Conservation (phyloP, 2,797 vertebrate species). For the Spinus olivaceus region DNA sequence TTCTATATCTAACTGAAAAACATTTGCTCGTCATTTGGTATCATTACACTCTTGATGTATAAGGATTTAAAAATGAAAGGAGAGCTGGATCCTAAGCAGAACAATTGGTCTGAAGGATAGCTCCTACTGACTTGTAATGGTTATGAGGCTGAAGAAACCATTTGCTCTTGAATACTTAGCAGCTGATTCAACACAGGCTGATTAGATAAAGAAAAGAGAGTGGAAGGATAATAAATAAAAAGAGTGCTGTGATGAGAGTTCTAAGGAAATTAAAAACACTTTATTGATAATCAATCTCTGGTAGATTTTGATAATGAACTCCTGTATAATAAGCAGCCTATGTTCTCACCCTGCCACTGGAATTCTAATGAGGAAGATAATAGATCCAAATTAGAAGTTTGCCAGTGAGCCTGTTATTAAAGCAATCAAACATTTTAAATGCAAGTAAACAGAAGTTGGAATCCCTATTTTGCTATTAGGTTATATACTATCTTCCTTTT, state of each 20-base stretch:
- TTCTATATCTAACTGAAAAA: neutral
- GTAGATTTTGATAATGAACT: conserved; percentile 63
- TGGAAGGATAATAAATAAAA: conserved; percentile 46
- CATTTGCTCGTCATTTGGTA: neutral
- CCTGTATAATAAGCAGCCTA: conserved; percentile 30
- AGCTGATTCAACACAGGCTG: conserved; percentile 42
- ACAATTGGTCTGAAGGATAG: neutral
- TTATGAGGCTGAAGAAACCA: conserved; percentile 7
- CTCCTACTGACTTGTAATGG: neutral
- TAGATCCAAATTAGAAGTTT: conserved; percentile 48
- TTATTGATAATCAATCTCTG: conserved; percentile 57
- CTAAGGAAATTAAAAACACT: conserved; percentile 48
- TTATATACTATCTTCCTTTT: conserved; percentile 24
- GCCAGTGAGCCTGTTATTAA: conserved; percentile 58
- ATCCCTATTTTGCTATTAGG: neutral
- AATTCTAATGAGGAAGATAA: conserved; percentile 50
- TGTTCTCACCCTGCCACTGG: neutral
- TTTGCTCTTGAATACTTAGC: conserved; percentile 26
- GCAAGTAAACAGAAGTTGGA: conserved; percentile 2
- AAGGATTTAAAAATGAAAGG: conserved; percentile 13
- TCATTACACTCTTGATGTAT: neutral
- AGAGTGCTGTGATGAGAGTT: neutral
- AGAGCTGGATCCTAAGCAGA: neutral
- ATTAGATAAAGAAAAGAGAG: conserved; percentile 53
- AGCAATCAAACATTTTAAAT: conserved; percentile 68